Evolutionary conservation across 2,888 invertebrate genomes (phyloP).

Genomic region (Resseliella maxima): DNA sequence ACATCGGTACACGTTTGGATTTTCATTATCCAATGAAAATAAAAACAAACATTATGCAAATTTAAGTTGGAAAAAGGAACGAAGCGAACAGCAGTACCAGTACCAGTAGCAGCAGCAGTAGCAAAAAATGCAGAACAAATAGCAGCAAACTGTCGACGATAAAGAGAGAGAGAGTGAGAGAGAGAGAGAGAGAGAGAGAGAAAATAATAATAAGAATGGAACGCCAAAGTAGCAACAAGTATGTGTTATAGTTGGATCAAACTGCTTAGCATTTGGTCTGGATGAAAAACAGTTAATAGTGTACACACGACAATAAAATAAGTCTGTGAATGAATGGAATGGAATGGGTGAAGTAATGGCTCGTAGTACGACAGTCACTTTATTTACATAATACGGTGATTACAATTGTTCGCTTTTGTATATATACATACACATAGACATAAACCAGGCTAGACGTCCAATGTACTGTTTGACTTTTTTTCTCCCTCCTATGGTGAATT

Average conservation of each 20-base stretch:
- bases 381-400: conserved; percentile 53
- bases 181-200: too few relatives aligned
- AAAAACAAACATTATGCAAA: conserved; percentile 41
- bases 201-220: conserved; percentile 6
- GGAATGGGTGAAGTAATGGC: conserved; percentile 43
- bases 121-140: neutral
- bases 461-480: neutral
- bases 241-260: conserved; percentile 50
- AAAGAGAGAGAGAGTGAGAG: neutral
- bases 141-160: neutral
- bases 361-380: conserved; percentile 45
- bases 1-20: conserved; percentile 28
- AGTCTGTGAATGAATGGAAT: conserved; percentile 47
- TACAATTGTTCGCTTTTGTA: conserved; percentile 10
- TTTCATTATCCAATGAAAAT: conserved; percentile 36
- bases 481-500: neutral
- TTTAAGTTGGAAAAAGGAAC: conserved; percentile 19
- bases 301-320: conserved; percentile 51
- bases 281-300: conserved; percentile 53
- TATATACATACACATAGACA: neutral
- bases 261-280: conserved; percentile 46
- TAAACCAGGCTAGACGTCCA: conserved; percentile 37
- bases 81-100: neutral
- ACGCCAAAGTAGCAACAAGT: conserved; percentile 21
- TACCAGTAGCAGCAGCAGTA: neutral